These are phyloP conservation scores for Sarcophaga bullata DNA, from an alignment of 1,140 invertebrate species.

Conservation along the genomic window DNA sequence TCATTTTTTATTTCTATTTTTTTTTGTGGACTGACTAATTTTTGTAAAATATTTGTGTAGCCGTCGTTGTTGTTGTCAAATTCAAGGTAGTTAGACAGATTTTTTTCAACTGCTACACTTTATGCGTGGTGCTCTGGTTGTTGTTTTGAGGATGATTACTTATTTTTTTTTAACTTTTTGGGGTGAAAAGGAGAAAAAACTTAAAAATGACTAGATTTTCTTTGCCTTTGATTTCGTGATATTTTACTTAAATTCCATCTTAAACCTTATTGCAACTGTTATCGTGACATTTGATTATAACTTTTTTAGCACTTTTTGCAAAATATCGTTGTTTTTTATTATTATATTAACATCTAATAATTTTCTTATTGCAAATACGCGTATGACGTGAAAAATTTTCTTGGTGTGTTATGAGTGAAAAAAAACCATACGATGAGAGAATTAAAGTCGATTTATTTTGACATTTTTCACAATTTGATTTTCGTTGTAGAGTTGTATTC, in stretches of 20 bases:
- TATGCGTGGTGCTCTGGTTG: slow-evolving; percentile 8
- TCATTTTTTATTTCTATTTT: slow-evolving; percentile 18
- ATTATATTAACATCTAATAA: slow-evolving; percentile 16
- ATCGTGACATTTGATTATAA: not conserved
- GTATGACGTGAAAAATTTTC: slow-evolving; percentile 41
- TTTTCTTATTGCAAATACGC: slow-evolving; percentile 9
- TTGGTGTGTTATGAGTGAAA: slow-evolving; percentile 36
- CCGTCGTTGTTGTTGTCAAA: slow-evolving; percentile 24
- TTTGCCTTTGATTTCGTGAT: not conserved
- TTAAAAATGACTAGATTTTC: not conserved
- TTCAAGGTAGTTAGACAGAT: slow-evolving; percentile 38
- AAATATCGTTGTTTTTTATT: slow-evolving; percentile 13
- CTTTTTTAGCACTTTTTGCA: not conserved
- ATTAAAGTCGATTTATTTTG: too few relatives aligned
- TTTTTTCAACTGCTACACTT: slow-evolving; percentile 21
- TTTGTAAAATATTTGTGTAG: not conserved
- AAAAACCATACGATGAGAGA: not conserved
- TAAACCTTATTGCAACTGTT: slow-evolving; percentile 26
- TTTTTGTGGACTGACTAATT: slow-evolving; percentile 24
- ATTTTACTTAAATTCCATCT: slow-evolving; percentile 5
- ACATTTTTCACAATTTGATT: too few relatives aligned
- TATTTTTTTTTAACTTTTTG: slow-evolving; percentile 6
- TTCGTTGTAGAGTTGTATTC: too few relatives aligned
- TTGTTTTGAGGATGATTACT: slow-evolving; percentile 7
- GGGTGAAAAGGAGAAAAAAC: slow-evolving; percentile 8